Evolutionary conservation across 1,140 invertebrate genomes (phyloP), one percentile per base, ranked within the genome.

Genomic region (Tetramorium parvispinum): DNA sequence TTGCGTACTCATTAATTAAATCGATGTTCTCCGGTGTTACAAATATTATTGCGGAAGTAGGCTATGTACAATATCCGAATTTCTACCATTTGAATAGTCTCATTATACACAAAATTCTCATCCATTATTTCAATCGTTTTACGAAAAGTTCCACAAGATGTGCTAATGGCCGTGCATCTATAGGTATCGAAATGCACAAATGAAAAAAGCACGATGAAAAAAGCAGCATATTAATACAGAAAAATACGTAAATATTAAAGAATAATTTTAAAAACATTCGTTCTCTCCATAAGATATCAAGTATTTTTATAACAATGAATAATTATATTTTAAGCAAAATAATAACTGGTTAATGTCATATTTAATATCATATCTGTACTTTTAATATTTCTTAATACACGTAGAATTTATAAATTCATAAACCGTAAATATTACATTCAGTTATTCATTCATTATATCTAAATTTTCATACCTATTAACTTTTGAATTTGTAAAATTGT

Each of bases 1-100:
- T 83, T 37, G 53, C 68, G 66, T 46, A 75, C n/a, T n/a, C 55
- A 73, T 61, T 75, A 83, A 73, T 83, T 79, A 70, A 83, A 83
- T 83, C 79, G 40, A 83, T 83, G 75, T 83, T 83, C 53, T 59
- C 79, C 40, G 40, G n/a, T 27, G 55, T 83, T 75, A 83, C 68
- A 73, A 59, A 75, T 75, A 83, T 83, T 75, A 59, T 82, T 46
- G 49, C 24, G 66, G 6, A 83, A 83, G 75, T 46, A 32, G 79
- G 43, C 16, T 8, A 43, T 16, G 27, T 2, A 18, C 24, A 83
- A 75, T 11, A 61, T 75, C 13, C 24, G 40, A 59, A 75, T 83
- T 83, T 83, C 68, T 59, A 59, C 13, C 68, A 24, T 71, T 82
- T n/a, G 4, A 40, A 71, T 46, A 16, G 49, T 57, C 51, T 57